Base-by-base conservation (phyloP, 2,113 vertebrate species). In the Smithornis capensis region DNA sequence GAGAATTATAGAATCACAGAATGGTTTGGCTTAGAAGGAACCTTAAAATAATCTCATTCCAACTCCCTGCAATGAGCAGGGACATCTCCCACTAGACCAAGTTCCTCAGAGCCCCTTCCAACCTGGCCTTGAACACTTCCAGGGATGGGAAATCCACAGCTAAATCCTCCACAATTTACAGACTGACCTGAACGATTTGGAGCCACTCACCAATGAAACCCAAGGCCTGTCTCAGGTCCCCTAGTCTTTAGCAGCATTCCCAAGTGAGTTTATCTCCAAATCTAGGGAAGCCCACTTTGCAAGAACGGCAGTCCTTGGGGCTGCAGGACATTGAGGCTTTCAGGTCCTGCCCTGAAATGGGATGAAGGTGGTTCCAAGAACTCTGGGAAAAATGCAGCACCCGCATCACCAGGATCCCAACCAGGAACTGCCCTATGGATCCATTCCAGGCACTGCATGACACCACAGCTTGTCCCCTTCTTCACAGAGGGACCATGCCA, bases 31-130 rank as follows among this genome's bases (percentile, higher is more conserved):
- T 52, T 57, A 47, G 9, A 63, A 62, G 31, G 14, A 24, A 35
- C 18, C 29, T 55, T 9, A 12, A 42, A 25, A 42, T 33, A 0
- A 0, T 16, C 22, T 38, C 29, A 1, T 19, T 68, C 13, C 62
- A 42, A 14, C 7, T 3, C n/a, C 21, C 25, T 40, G 53, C 25
- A 16, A 17, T 8, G 29, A 14, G 29, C 55, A 70, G 47, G 50
- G 22, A 28, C 31, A 64, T 5, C 38, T 69, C 27, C 21, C 63
- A 31, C 47, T 5, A 18, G 3, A 7, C 38, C 78, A 68, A 24
- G 16, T 38, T 35, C 9, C 60, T 79, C 76, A n/a, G 55, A 68
- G 29, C 16, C 29, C 28, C n/a, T 10, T 40, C 45, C 53, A 76
- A 29, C 87, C 40, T 64, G 53, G 55, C 25, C 21, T 15, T 47